These are phyloP conservation scores for Cephus nigrinus DNA, from an alignment of 2,888 invertebrate genomes.

Conservation along the genomic window DNA sequence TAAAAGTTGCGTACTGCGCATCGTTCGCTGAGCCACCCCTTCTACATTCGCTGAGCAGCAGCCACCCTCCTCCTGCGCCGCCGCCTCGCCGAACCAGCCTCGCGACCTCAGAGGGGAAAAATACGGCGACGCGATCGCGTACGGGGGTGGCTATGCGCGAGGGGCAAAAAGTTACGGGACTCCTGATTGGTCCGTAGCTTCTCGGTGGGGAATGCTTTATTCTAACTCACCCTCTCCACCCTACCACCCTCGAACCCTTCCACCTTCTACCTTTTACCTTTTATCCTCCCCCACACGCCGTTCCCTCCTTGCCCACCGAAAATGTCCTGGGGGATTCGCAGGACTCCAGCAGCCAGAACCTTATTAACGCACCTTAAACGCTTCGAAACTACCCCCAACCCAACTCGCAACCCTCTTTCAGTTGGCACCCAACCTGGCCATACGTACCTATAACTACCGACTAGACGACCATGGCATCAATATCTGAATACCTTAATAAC, in stretches of 20 bases:
- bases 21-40: conserved; percentile 37
- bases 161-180: conserved; percentile 54
- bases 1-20: conserved; percentile 64
- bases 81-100: conserved; percentile 49
- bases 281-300: conserved; percentile 6
- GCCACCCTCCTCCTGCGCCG: conserved; percentile 45
- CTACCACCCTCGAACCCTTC: background rate
- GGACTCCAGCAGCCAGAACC: background rate
- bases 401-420: background rate
- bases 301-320: conserved; percentile 21
- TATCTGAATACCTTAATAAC: background rate
- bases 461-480: background rate
- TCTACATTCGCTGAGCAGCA: conserved; percentile 25
- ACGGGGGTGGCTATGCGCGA: conserved; percentile 23
- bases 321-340: conserved; percentile 30
- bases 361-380: conserved; percentile 7
- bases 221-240: conserved; percentile 1
- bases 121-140: conserved; percentile 49
- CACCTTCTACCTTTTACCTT: background rate
- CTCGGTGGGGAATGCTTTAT: conserved; percentile 48
- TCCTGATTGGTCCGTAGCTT: conserved; percentile 54
- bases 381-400: background rate
- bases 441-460: background rate
- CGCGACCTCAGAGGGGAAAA: conserved; percentile 64
- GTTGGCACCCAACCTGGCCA: background rate